Evolutionary conservation across 2,888 invertebrate genomes (phyloP).

Genomic region (Parnassius mnemosyne): DNA sequence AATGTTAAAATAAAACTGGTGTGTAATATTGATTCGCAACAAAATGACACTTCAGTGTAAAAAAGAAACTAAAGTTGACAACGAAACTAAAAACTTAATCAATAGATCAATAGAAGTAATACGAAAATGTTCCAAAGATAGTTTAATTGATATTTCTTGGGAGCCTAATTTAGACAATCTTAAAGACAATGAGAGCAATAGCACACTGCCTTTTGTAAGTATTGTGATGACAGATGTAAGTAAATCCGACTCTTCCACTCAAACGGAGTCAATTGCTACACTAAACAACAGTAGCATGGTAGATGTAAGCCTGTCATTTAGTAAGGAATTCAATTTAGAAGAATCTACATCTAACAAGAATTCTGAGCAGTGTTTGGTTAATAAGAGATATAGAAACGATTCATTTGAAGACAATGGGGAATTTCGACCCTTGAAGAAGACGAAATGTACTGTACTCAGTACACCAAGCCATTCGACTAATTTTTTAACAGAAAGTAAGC

Average conservation of each 20-base stretch:
- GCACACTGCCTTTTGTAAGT: slow-evolving; percentile 59
- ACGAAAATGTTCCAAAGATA: slow-evolving; percentile 52
- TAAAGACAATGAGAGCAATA: slow-evolving; percentile 43
- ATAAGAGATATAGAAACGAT: slow-evolving; percentile 56
- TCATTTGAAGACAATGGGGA: slow-evolving; percentile 51
- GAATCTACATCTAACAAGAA: slow-evolving; percentile 50
- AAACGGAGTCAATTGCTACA: slow-evolving; percentile 52
- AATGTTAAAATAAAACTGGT: slow-evolving; percentile 14
- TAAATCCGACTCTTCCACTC: slow-evolving; percentile 49
- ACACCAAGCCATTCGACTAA: slow-evolving; percentile 45
- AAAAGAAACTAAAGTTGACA: slow-evolving; percentile 40
- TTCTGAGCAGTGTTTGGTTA: slow-evolving; percentile 45
- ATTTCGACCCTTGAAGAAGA: slow-evolving; percentile 57
- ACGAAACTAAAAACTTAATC: slow-evolving; percentile 33
- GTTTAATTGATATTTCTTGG: slow-evolving; percentile 59
- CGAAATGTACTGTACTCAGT: slow-evolving; percentile 54
- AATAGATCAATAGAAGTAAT: slow-evolving; percentile 60
- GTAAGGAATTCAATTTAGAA: slow-evolving; percentile 50
- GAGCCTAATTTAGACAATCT: slow-evolving; percentile 49
- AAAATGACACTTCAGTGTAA: slow-evolving; percentile 37
- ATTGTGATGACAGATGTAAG: slow-evolving; percentile 54
- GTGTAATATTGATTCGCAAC: slow-evolving; percentile 19
- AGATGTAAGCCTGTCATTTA: slow-evolving; percentile 57
- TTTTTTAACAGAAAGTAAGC: slow-evolving; percentile 48
- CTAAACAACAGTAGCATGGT: slow-evolving; percentile 41